Percentiles rank a stretch among this genome's conserved stretches.
Evolutionary conservation across 2,797 vertebrate species (phyloP).

Genomic region (Lacerta bilineata): DNA sequence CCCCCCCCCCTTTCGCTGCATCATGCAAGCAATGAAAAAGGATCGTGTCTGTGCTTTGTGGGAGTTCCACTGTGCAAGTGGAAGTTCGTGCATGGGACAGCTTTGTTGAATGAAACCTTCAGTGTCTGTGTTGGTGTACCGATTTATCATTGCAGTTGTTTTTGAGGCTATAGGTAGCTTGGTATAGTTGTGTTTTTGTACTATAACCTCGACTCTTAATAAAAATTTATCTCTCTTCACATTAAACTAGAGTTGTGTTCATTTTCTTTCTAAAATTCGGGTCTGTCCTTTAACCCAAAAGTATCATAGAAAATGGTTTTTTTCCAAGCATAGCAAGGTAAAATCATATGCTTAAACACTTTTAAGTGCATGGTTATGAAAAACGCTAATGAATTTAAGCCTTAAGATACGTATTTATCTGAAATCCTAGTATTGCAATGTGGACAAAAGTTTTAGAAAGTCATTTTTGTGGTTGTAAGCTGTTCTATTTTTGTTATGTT

Average conservation of each 20-base stretch:
- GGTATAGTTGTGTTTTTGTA: too few species aligned
- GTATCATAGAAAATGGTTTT: neutral
- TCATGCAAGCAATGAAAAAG: neutral
- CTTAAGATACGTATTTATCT: neutral
- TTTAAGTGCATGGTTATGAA: neutral
- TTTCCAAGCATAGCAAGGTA: neutral
- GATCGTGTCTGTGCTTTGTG: too few species aligned
- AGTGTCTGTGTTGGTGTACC: too few species aligned
- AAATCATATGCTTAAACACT: neutral
- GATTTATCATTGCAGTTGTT: too few species aligned
- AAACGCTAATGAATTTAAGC: neutral
- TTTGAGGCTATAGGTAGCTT: too few species aligned
- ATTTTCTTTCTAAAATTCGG: too few species aligned
- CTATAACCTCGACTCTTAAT: too few species aligned
- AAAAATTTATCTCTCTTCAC: too few species aligned
- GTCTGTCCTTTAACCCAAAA: neutral
- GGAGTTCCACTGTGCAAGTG: too few species aligned
- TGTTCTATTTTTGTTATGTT: constrained; percentile 7
- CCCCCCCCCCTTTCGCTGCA: neutral
- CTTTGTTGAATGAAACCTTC: too few species aligned
- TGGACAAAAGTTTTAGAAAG: neutral
- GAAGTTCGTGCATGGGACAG: too few species aligned
- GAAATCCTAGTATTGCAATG: constrained; percentile 10
- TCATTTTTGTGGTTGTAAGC: neutral
- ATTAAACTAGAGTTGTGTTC: too few species aligned